Evolutionary conservation across 2,797 vertebrate species (phyloP).

Genomic region (Varecia variegata): DNA sequence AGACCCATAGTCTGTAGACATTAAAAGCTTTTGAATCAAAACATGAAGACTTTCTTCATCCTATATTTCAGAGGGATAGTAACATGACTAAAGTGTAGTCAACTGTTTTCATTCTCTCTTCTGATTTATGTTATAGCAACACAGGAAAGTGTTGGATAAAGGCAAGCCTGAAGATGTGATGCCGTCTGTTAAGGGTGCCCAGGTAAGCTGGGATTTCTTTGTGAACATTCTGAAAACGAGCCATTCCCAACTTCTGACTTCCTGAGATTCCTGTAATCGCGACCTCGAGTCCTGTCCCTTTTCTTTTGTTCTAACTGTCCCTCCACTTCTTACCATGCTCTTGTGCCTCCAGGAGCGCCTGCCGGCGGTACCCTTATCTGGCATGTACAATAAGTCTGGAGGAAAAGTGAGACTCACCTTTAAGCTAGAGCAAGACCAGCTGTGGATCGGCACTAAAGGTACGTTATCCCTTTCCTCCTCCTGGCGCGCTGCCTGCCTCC

Average conservation of each 20-base stretch:
- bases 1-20: background rate
- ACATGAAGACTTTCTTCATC: background rate
- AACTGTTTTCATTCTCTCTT: constrained; percentile 21
- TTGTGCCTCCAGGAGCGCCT: constrained; percentile 91
- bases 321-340: background rate
- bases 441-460: constrained; percentile 99
- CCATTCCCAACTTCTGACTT: background rate
- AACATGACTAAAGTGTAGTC: background rate
- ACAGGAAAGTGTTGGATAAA: constrained; percentile 99
- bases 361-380: constrained; percentile 96
- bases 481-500: background rate
- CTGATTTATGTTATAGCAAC: constrained; percentile 90
- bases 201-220: constrained; percentile 85
- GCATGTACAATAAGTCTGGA: constrained; percentile 99
- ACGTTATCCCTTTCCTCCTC: background rate
- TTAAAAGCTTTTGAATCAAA: background rate
- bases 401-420: constrained; percentile 99
- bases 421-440: constrained; percentile 99
- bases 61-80: background rate
- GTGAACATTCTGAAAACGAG: background rate
- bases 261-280: background rate
- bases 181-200: constrained; percentile 94
- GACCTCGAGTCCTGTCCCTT: background rate
- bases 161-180: constrained; percentile 99
- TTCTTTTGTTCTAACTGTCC: background rate